Evolutionary conservation across 2,797 vertebrate species (phyloP), one percentile per base, ranked within the genome.

Genomic region (Megalops cyprinoides): DNA sequence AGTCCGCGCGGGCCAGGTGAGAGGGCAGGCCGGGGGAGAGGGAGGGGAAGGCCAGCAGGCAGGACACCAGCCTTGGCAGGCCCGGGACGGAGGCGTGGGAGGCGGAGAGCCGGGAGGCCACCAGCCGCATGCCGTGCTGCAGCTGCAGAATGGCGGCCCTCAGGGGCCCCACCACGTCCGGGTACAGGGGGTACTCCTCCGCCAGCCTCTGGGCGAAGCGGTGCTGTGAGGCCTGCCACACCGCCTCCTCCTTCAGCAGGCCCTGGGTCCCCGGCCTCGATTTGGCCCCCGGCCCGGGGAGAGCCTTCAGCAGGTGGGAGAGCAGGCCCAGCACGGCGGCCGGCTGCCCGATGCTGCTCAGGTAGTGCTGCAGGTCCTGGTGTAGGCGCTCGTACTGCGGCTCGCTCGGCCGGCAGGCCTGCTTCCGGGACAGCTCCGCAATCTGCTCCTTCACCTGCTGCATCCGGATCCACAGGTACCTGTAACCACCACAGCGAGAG

Each of bases 181-280:
- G 97, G 86, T 96, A 99, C 0, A 93, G 86, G 0, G 94, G 92
- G 71, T 97, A 99, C 1, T 97, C 96, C 20, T 98, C 96, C 0
- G 85, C 82, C 77, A 99, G 92, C 67, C 92, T 94, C 83, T 93
- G 96, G 53, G 94, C 91, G 79, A 99, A 99, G 62, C 94, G 96
- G 53, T 96, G 96, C 84, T 99, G 97, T 0, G 98, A 99, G 7
- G 91, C 93, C 53, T 99, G 98, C 98, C 98, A 99, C 1, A 97
- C 95, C 0, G 93, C 93, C 87, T 99, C 98, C 85, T 99, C 97
- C 53, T 94, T 97, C 49, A 99, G 90, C 9, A 98, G 89, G 39
- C 89, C 91, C 82, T 95, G 95, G 58, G 94, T 6, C 0, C 90
- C 90, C 1, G 96, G 93, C 8, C 92, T 86, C 0, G 96, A 92